phyloP scores from a whole-genome alignment of 2,113 vertebrate species.

The Platanista minor region DNA sequence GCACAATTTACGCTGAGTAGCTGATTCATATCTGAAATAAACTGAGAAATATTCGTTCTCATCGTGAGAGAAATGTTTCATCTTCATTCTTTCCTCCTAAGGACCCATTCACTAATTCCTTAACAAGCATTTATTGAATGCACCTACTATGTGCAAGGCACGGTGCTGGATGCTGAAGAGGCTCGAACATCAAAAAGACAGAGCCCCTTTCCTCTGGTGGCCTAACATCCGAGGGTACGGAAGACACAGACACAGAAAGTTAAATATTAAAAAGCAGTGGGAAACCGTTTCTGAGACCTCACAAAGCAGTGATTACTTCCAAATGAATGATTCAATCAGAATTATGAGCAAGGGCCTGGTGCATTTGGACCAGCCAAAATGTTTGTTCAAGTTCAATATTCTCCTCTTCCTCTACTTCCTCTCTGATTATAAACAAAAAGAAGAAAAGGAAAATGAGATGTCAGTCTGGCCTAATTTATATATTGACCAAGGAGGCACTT shows the following conservation, averaged over 20 bases:
- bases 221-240: background rate
- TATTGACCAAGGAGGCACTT: background rate
- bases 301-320: background rate
- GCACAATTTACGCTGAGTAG: background rate
- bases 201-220: background rate
- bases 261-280: background rate
- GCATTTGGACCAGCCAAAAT: background rate
- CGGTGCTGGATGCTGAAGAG: background rate
- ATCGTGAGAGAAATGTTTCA: background rate
- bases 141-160: background rate
- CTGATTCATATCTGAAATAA: slow-evolving; percentile 6
- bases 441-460: background rate
- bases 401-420: background rate
- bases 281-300: background rate
- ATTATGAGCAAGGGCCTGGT: background rate
- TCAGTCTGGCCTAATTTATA: background rate
- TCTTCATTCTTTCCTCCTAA: background rate
- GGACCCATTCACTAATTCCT: background rate
- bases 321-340: background rate
- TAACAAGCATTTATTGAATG: background rate
- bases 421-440: background rate
- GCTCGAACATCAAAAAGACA: background rate
- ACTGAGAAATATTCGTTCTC: background rate
- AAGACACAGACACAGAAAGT: background rate
- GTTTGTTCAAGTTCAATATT: background rate